These are phyloP conservation scores for Lota lota DNA, from an alignment of 2,113 vertebrate species.

Conservation along the genomic window DNA sequence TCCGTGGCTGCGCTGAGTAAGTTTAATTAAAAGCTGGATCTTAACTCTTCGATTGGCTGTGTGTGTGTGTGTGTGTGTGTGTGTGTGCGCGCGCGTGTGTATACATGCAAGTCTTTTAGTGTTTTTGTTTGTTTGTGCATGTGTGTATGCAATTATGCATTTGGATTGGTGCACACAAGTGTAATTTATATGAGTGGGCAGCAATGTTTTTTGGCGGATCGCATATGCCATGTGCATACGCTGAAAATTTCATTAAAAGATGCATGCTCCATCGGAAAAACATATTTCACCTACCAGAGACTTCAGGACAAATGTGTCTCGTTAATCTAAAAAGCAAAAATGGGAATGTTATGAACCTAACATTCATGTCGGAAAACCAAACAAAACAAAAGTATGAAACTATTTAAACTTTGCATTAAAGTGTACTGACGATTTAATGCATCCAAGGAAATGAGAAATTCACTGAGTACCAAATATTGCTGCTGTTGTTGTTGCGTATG, in stretches of 20 bases:
- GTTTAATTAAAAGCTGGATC: conserved; percentile 57
- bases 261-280: conserved; percentile 32
- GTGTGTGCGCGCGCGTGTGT: conserved; percentile 15
- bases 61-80: neutral
- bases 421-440: too few species aligned
- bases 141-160: neutral
- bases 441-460: too few species aligned
- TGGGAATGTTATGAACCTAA: too few species aligned
- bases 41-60: neutral
- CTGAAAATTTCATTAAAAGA: conserved; percentile 45
- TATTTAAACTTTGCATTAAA: too few species aligned
- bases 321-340: conserved; percentile 9
- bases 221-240: conserved; percentile 7
- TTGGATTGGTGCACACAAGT: neutral
- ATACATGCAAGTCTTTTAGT: neutral
- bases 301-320: conserved; percentile 31
- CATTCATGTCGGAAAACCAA: neutral
- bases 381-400: neutral
- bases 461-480: too few species aligned
- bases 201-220: conserved; percentile 25
- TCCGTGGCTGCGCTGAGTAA: conserved; percentile 28
- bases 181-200: conserved; percentile 28
- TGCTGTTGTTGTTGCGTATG: too few species aligned
- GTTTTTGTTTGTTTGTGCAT: neutral
- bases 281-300: conserved; percentile 43